Percentiles rank a stretch among this genome's conserved stretches.
Evolutionary conservation across 2,888 invertebrate species (phyloP).

Genomic region (Mythimna loreyi): DNA sequence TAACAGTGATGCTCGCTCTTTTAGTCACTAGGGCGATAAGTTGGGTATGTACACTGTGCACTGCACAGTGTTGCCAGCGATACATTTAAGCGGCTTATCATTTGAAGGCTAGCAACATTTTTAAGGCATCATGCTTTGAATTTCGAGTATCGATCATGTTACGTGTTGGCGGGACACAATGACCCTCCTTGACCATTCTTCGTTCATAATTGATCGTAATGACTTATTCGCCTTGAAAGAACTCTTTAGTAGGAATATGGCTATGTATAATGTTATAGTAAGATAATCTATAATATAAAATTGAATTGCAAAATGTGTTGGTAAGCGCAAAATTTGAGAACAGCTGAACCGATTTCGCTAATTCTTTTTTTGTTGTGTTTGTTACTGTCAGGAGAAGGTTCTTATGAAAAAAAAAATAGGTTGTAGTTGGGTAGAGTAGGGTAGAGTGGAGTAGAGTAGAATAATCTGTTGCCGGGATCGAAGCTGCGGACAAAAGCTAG

Average conservation of each 20-base stretch:
- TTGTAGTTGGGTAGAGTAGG: too few species aligned
- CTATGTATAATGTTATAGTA: neutral
- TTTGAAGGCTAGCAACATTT: slow-evolving; percentile 55
- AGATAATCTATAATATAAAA: too few species aligned
- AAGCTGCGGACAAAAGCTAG: too few species aligned
- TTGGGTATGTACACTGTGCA: slow-evolving; percentile 15
- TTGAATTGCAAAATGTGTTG: too few species aligned
- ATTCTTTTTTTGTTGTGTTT: too few species aligned
- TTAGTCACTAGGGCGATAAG: slow-evolving; percentile 35
- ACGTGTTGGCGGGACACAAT: slow-evolving; percentile 24
- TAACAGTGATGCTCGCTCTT: slow-evolving; percentile 41
- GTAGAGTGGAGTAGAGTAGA: too few species aligned
- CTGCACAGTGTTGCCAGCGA: slow-evolving; percentile 24
- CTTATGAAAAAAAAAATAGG: too few species aligned
- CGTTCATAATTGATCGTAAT: slow-evolving; percentile 33
- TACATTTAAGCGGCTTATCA: slow-evolving; percentile 56
- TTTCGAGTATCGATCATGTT: slow-evolving; percentile 55
- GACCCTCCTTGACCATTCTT: slow-evolving; percentile 20
- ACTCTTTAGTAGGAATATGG: neutral
- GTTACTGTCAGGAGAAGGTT: too few species aligned
- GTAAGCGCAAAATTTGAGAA: too few species aligned
- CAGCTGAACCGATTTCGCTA: too few species aligned
- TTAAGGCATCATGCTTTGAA: slow-evolving; percentile 56
- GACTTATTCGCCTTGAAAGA: slow-evolving; percentile 2
- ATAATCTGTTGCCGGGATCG: too few species aligned